Conservation (phyloP, 2,113 vertebrate species). For the Vidua chalybeata region DNA sequence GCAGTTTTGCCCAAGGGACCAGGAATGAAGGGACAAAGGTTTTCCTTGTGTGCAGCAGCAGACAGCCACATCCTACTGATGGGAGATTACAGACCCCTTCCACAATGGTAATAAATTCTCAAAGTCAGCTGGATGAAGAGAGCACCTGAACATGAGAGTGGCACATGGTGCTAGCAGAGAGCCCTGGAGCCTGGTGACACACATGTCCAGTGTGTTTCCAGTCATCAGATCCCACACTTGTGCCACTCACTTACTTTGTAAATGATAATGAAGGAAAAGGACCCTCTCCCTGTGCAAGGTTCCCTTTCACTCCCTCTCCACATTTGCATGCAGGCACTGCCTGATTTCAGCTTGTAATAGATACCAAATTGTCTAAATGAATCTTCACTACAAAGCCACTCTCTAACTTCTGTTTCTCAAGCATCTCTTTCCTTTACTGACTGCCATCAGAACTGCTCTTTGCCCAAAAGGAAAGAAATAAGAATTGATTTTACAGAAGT, state of each 20-base stretch:
- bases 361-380: background rate
- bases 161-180: background rate
- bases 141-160: background rate
- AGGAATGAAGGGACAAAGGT: constrained; percentile 27
- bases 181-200: background rate
- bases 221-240: background rate
- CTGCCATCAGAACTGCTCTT: background rate
- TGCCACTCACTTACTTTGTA: background rate
- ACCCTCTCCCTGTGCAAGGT: background rate
- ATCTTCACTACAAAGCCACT: background rate
- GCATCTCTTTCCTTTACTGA: background rate
- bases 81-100: constrained; percentile 1
- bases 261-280: constrained; percentile 9
- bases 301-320: background rate
- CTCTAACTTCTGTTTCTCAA: background rate
- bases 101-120: background rate
- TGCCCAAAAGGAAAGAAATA: background rate
- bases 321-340: background rate
- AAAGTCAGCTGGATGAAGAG: background rate
- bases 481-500: background rate
- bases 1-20: background rate
- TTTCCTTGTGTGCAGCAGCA: constrained; percentile 2
- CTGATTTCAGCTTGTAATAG: background rate
- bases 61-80: background rate
- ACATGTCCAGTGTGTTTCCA: background rate